A percentile compares a stretch with the other conserved stretches of the same genome.
These are phyloP conservation scores for Drosophila gunungcola DNA, from an alignment of 1,140 invertebrate genomes.

Conservation along the genomic window DNA sequence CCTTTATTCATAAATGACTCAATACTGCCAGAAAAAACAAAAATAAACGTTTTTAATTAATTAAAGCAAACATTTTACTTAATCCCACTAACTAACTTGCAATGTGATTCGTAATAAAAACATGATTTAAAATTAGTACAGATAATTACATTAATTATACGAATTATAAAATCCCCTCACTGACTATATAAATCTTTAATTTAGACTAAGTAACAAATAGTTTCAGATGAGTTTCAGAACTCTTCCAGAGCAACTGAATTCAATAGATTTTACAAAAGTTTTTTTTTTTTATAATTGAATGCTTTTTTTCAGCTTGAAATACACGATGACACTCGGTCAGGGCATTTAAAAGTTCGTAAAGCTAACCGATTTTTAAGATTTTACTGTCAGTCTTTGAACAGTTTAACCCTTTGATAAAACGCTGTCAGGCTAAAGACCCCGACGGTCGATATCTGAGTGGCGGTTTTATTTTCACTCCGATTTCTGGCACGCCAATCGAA, in stretches of 20 bases:
- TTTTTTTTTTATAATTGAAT: no score
- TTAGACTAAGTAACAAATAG: background rate
- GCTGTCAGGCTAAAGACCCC: constrained; percentile 35
- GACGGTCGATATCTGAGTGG: constrained; percentile 18
- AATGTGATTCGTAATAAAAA: constrained; percentile 7
- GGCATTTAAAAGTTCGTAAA: constrained; percentile 12
- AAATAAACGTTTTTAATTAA: background rate
- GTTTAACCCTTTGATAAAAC: constrained; percentile 31
- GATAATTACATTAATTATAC: background rate
- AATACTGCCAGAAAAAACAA: background rate
- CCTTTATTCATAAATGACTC: constrained; percentile 16
- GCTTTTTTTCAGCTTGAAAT: no score
- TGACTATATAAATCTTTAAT: background rate
- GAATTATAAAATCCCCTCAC: background rate
- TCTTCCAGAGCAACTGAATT: no score
- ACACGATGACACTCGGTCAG: background rate
- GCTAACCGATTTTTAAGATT: background rate
- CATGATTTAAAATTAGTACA: background rate
- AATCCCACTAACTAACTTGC: background rate
- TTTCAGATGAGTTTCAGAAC: no score
- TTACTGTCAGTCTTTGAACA: constrained; percentile 11
- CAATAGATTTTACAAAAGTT: no score
- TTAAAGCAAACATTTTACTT: background rate
- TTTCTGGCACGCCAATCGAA: constrained; percentile 19
- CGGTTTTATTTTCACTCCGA: constrained; percentile 14